Base-by-base conservation (phyloP, 1,140 invertebrate species). In the Leptinotarsa lineolata region DNA sequence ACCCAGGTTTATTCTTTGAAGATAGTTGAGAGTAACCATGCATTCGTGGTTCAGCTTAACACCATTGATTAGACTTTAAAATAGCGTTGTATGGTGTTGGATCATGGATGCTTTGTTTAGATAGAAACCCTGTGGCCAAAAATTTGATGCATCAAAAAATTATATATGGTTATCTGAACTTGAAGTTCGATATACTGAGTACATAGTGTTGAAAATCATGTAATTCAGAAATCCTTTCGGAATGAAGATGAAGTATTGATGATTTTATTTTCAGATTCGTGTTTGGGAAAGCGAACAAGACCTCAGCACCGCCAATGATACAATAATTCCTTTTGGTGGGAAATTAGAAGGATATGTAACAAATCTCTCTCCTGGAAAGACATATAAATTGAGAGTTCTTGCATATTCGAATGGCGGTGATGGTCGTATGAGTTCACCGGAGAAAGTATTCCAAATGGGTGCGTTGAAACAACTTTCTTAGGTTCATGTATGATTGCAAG, bases 341-440 rank as follows among this genome's bases (percentile, higher is more conserved):
- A 91, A 92, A 78, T 86, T 96, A 4, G 92, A 96, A 82, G 91
- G 92, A 0, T 91, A 91, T 76, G 92, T 98, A 12, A 86, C 85
- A 5, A 92, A 91, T 81, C 86, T 99, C 11, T 91, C 92, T 5
- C 93, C 94, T 2, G 95, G 94, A 21, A 95, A 95, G 84, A 88
- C 90, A 0, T 99, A 98, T 81, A 91, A 93, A 77, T 87, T 99
- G 79, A 88, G 97, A 83, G 95, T 99, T 1, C 87, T 98, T 11
- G 97, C 94, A 0, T 98, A 91, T 85, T 97, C 95, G 24, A 92
- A 93, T 77, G 97, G 97, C 30, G 97, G 97, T 1, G 96, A 98
- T 83, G 97, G 97, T 0, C 90, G 96, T 68, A 97, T 97, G 95
- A 97, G 96, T 63, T 97, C 95, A 74, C 96, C 96, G 0, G 90